Evolutionary conservation across 2,888 invertebrate species (phyloP).

Genomic region (Lycocerus yunnanus): DNA sequence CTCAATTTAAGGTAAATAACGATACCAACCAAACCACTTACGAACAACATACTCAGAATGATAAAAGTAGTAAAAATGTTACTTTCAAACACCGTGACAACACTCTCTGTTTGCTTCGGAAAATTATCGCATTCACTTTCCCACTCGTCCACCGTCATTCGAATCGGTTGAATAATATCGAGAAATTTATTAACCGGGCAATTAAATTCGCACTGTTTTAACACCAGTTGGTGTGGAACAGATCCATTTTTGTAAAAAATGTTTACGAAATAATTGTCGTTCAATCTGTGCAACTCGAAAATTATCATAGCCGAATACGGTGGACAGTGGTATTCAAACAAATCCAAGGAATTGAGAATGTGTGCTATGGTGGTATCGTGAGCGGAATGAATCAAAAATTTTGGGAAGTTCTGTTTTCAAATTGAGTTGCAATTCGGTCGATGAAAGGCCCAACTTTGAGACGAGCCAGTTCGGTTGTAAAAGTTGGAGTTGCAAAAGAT

Average conservation of each 20-base stretch:
- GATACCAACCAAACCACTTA: not conserved
- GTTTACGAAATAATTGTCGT: slow-evolving; percentile 42
- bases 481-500: slow-evolving; percentile 62
- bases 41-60: not conserved
- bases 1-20: not conserved
- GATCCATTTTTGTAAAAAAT: slow-evolving; percentile 70
- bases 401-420: slow-evolving; percentile 45
- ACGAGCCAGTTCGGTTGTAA: slow-evolving; percentile 62
- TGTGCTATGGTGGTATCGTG: slow-evolving; percentile 84
- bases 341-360: slow-evolving; percentile 71
- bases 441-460: slow-evolving; percentile 68
- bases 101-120: not conserved
- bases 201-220: slow-evolving; percentile 69
- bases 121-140: not conserved
- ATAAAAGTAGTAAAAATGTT: not conserved
- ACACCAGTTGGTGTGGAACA: slow-evolving; percentile 62
- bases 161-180: slow-evolving; percentile 62
- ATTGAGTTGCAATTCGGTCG: slow-evolving; percentile 62
- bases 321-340: slow-evolving; percentile 72
- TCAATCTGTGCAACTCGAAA: slow-evolving; percentile 67
- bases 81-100: not conserved
- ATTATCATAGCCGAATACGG: slow-evolving; percentile 71
- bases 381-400: slow-evolving; percentile 65
- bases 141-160: slow-evolving; percentile 43
- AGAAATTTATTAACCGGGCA: slow-evolving; percentile 68